Base-by-base conservation (phyloP, 2,888 invertebrate genomes). In the Eristalis pertinax region DNA sequence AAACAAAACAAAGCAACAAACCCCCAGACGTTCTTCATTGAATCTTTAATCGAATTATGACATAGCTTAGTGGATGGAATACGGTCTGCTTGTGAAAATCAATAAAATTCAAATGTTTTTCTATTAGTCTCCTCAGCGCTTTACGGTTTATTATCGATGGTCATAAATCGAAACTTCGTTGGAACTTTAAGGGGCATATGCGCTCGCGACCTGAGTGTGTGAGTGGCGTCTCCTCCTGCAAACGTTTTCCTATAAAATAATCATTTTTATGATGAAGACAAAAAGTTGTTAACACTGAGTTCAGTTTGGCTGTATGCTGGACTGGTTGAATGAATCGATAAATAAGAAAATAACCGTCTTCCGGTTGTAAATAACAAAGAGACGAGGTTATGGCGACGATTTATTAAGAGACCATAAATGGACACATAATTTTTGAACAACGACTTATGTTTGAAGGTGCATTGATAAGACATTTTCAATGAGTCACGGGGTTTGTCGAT, bases 141-240 rank as follows among this genome's bases (percentile, higher is more conserved):
- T 84, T 72, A 80, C 72, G 80, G 80, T 80, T 84, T 76, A 80
- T 84, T 84, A 84, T 84, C 80, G 58, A 84, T 65, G 26, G 70
- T 84, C 84, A 19, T 84, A 84, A 84, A 84, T 84, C 79, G 58
- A 79, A 32, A 32, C 32, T 84, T 80, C 72, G 56, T 35, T 67
- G n/a, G 73, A 60, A 72, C 64, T 72, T 26, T 41, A 64, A 78
- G 43, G 75, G 29, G n/a, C n/a, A 32, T n/a, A 29, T 22, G 13
- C 15, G 24, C 15, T 8, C 32, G 32, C 8, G 29, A 15, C 29
- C 29, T 24, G 62, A 29, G 15, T 15, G 32, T 1, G 32, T 32
- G 29, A 58, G 38, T 38, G 38, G 38, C 38, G 38, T 38, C 38
- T 38, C 2, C 11, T 38, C 38, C 32, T 8, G 38, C 2, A 38